Evolutionary conservation across 2,888 invertebrate species (phyloP), one percentile per base, ranked within the genome.

Genomic region (Drosophila kanekoi): DNA sequence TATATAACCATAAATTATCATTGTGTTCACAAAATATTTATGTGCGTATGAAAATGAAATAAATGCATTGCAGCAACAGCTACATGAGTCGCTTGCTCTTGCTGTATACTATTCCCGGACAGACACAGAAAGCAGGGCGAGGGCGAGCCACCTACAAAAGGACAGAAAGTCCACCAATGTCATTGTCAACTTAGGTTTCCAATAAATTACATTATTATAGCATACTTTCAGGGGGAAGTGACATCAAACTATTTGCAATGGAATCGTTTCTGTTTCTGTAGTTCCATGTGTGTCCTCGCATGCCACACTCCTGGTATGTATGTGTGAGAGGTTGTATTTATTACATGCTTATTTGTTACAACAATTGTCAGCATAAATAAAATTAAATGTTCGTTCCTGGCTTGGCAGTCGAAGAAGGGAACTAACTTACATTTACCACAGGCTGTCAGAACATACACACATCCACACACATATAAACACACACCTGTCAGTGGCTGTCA

Each of bases 301-400:
- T 61, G 18, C 37, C 28, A n/a, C n/a, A 28, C 9, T 18, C 14
- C 49, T 13, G 28, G 18, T 37, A 6, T 56, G 53, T 14, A 16
- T 53, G 38, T 16, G 37, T 41, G 28, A 1, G 18, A 6, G 28
- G 8, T n/a, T 32, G 11, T 40, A 16, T 16, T 14, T 35, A 35
- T 51, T 41, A 37, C 40, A 47, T 72, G 66, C 57, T 62, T 71
- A 66, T 79, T 63, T 73, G 66, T 72, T 66, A 58, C 59, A 67
- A 56, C 77, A 72, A 82, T 79, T 81, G 84, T 82, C 81, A 81
- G 72, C 79, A 87, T 87, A 84, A 87, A 88, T 87, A 84, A 86
- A 88, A 87, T 86, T 78, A 84, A 82, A 82, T 74, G 71, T 82
- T 69, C 66, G 61, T 73, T 69, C 56, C 57, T 54, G 58, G 58